These are phyloP conservation scores for Centrocercus urophasianus DNA, from an alignment of 2,113 vertebrate species.

Conservation along the genomic window DNA sequence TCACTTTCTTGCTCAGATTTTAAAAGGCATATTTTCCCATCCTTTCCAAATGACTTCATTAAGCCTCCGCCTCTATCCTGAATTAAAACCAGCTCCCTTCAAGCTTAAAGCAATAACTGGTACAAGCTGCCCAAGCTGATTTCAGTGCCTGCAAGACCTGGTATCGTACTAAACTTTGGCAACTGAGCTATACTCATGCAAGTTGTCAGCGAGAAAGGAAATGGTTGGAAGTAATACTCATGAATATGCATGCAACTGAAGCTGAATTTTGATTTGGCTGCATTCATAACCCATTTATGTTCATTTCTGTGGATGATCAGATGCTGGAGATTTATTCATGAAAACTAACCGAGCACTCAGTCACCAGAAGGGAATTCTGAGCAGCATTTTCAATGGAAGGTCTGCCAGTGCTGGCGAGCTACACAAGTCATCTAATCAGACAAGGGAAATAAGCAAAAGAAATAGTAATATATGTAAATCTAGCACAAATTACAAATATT, in stretches of 20 bases:
- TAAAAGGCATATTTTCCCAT: background rate
- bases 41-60: background rate
- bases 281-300: slow-evolving; percentile 40
- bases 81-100: background rate
- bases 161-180: background rate
- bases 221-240: background rate
- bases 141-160: background rate
- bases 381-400: background rate
- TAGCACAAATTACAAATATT: background rate
- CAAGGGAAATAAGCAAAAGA: background rate
- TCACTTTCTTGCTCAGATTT: background rate
- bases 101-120: background rate
- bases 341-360: slow-evolving; percentile 16
- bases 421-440: slow-evolving; percentile 2
- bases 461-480: background rate
- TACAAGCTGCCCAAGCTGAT: background rate
- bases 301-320: slow-evolving; percentile 47
- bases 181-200: background rate
- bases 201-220: background rate
- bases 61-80: background rate
- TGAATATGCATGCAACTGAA: slow-evolving; percentile 24
- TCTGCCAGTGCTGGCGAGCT: background rate
- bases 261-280: slow-evolving; percentile 49
- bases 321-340: slow-evolving; percentile 18
- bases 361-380: slow-evolving; percentile 42